Evolutionary conservation across 2,888 invertebrate species (phyloP), one percentile per base, ranked within the genome.

Genomic region (Hydriomena furcata): DNA sequence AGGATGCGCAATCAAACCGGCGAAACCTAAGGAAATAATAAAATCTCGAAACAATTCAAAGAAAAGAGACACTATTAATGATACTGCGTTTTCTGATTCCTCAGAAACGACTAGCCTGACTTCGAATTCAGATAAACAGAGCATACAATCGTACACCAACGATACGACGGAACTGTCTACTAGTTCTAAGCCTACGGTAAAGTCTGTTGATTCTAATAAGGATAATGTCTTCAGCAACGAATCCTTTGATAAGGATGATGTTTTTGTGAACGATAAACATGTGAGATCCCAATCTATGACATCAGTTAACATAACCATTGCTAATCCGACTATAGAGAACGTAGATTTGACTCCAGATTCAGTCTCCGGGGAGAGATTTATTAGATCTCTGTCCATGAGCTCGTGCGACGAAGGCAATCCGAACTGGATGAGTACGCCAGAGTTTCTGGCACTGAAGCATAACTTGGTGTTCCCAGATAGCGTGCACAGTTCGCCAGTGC

Each of bases 401-500:
- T 93, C 93, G 5, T 93, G 92, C 36, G 94, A 94, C 60, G 95
- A 95, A 56, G 94, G 94, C 55, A 93, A 94, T 60, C 94, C 94
- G 5, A 93, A 94, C 62, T 96, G 95, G 95, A 94, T 95, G 93
- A 92, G 93, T 49, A 95, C 95, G 0, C 96, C 96, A 0, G 96
- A 96, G 71, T 92, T 95, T 42, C 75, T 96, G 50, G 96, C 96
- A 1, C 90, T 95, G 52, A 95, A 95, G 71, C 95, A 96, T 70
- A 96, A 96, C 77, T 82, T 96, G 55, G 93, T 93, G 28, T 96
- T 96, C 76, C 96, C 96, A 1, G 96, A 96, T 53, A 95, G 95
- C 71, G 93, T 93, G 7, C 94, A 93, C 37, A 94, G 94, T 27
- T 95, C 96, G 0, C 96, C 96, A 0, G 93, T 95, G 17, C 91